A percentile compares a stretch with the other conserved stretches of the same genome.
These are phyloP conservation scores for Noctilio leporinus DNA, from an alignment of 2,113 vertebrate species.

Conservation along the genomic window DNA sequence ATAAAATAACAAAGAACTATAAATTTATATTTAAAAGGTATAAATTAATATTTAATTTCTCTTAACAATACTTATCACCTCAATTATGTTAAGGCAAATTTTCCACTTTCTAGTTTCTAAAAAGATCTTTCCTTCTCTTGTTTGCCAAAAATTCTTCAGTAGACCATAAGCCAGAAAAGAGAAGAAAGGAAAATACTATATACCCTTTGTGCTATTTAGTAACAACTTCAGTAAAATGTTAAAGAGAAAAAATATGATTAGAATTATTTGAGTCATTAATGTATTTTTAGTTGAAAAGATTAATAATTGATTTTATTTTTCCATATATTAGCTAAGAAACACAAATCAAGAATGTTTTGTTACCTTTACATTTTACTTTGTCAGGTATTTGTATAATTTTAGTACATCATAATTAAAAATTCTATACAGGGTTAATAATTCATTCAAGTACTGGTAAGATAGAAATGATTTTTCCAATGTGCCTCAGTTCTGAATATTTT, in stretches of 20 bases:
- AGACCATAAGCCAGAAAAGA: neutral
- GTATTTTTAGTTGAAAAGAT: neutral
- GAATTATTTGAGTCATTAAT: neutral
- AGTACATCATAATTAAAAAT: neutral
- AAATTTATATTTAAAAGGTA: neutral
- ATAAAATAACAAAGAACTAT: neutral
- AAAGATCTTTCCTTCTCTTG: neutral
- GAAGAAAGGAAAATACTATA: conserved; percentile 7
- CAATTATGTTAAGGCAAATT: neutral
- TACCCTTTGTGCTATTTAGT: neutral
- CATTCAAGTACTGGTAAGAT: neutral
- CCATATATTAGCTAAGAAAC: neutral
- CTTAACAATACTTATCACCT: neutral
- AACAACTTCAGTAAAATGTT: neutral
- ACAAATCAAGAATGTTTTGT: conserved; percentile 11
- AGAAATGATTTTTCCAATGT: neutral
- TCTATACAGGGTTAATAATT: neutral
- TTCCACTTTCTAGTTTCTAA: neutral
- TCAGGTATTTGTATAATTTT: neutral
- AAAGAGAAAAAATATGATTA: neutral
- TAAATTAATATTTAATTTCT: neutral
- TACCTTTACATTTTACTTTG: neutral
- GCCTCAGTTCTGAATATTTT: neutral
- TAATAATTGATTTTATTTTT: conserved; percentile 13
- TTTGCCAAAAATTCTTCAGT: conserved; percentile 14